Base-by-base conservation (phyloP, 2,797 vertebrate species). In the Microcaecilia unicolor region DNA sequence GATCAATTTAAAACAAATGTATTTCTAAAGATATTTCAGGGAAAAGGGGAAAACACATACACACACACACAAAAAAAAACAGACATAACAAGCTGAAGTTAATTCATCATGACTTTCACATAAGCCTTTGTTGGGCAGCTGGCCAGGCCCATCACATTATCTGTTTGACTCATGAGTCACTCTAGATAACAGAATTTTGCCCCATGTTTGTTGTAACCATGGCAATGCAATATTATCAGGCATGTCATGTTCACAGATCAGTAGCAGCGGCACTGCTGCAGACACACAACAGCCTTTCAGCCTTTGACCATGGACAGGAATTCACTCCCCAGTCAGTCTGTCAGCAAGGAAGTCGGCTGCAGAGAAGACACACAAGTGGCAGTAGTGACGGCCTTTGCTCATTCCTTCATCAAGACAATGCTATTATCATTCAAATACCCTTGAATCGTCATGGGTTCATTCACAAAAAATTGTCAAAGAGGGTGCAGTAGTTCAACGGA, bases 381-480 rank as follows among this genome's bases (percentile, higher is more conserved):
- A 69, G 72, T 67, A 78, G 57, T 61, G 61, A 58, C 46, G 51
- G 61, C 74, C 62, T 80, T 68, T 75, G 75, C 67, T 68, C 70
- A 41, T 65, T 43, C 66, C 64, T 86, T 87, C 87, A 81, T 83
- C 58, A 60, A 36, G 15, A 4, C 53, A 1, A 49, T 47, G 52
- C 80, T 69, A 90, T 93, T 90, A 84, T 76, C 86, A 90, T 90
- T 78, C 88, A 81, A 91, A 91, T 88, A 76, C 76, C 86, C 54
- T 74, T 74, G 81, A 81, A 80, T 80, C 72, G 64, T 82, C 85
- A 83, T 84, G 83, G 85, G 82, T 90, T 88, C 79, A 83, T 84
- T 88, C 85, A 85, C 81, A 89, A 78, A 80, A 88, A 85, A 82
- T 84, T 80, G 84, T 89, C 83, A 85, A 79, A 80, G 76, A 66